Conservation (phyloP, 2,888 invertebrate species). For the Agriotes lineatus region DNA sequence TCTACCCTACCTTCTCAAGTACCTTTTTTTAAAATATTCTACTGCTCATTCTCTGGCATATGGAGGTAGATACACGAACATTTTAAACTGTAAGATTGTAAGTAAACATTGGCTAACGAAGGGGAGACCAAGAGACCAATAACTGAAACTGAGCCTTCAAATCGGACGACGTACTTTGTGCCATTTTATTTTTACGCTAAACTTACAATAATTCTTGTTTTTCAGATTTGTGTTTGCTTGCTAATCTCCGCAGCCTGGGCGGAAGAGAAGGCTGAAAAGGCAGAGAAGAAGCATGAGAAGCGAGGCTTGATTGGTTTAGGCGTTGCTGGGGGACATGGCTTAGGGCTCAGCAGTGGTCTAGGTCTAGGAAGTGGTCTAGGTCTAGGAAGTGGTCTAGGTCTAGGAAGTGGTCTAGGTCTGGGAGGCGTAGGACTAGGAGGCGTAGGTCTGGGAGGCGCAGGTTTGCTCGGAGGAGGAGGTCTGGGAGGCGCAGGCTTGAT, state of each 20-base stretch:
- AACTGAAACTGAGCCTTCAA: too few relatives aligned
- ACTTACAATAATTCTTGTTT: too few relatives aligned
- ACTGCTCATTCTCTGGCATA: too few relatives aligned
- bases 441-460: conserved; percentile 45
- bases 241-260: conserved; percentile 48
- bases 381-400: conserved; percentile 36
- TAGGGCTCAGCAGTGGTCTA: conserved; percentile 22
- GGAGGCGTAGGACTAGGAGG: conserved; percentile 45
- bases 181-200: too few relatives aligned
- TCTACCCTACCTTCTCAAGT: too few relatives aligned
- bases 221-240: conserved; percentile 53
- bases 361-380: conserved; percentile 29
- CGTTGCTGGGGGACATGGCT: conserved; percentile 46
- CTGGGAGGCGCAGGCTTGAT: conserved; percentile 48
- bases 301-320: conserved; percentile 58
- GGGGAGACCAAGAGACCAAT: too few relatives aligned
- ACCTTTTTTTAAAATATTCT: too few relatives aligned
- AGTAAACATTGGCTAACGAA: too few relatives aligned
- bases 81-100: too few relatives aligned
- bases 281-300: conserved; percentile 59
- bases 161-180: too few relatives aligned
- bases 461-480: conserved; percentile 46
- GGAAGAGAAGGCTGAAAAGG: conserved; percentile 32
- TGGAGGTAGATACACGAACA: too few relatives aligned
- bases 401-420: conserved; percentile 29